Evolutionary conservation across 2,113 vertebrate species (phyloP), one percentile per base, ranked within the genome.

Genomic region (Platichthys stellatus): DNA sequence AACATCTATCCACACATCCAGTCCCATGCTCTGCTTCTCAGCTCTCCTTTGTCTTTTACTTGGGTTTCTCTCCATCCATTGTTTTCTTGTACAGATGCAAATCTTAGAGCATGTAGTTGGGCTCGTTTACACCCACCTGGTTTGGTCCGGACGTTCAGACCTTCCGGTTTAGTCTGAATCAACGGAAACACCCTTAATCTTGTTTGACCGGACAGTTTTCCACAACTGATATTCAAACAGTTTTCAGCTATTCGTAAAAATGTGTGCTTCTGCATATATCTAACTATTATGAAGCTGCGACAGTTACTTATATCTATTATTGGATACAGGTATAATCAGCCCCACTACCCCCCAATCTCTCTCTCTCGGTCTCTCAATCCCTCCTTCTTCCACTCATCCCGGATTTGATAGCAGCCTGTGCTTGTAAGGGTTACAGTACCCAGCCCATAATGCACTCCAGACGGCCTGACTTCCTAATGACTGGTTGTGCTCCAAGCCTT

Each of bases 381-480:
- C 63, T 78, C 76, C 61, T 79, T 78, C 71, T 74, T 66, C 61
- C 64, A 71, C 54, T 83, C 66, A 69, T 87, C 85, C 73, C 70
- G 86, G 81, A 86, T 90, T 90, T 92, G 92, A 93, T 92, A 92
- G 88, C 81, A 93, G 89, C 87, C 84, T 91, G 77, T 87, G 87
- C 91, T 89, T 92, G 91, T 93, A 92, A 91, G 91, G 91, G 87
- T 93, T 93, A 89, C 92, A 90, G 92, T 93, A 93, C 93, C 91
- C 89, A 82, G 85, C 82, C 87, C 86, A 71, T 95, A 95, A 95
- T 94, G 92, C 89, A 78, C 92, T 94, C 93, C 94, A 95, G 94
- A 95, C 93, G 85, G 89, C 86, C 84, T 86, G 82, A 93, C 93
- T 94, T 93, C 93, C 93, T 95, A 95, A 95, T 94, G 93, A 94